Evolutionary conservation across 2,113 vertebrate species (phyloP), one percentile per base, ranked within the genome.

Genomic region (Hyla sarda): DNA sequence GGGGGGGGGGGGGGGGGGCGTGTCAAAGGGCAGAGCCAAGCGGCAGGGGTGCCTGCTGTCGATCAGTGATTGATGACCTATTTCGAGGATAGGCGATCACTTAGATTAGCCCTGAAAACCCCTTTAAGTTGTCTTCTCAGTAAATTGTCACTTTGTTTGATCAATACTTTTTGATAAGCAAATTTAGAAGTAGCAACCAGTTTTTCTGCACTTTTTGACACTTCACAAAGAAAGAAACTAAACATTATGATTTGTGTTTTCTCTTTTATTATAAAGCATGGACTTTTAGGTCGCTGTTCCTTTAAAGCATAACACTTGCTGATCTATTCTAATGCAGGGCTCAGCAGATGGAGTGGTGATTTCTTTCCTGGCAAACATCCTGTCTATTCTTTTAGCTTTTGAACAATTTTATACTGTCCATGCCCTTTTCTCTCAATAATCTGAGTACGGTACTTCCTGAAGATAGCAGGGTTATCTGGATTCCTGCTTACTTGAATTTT

Each of bases 401-500:
- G 12, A 62, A 4, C 5, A n/a, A 25, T 80, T 25, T 60, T 80
- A 14, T 60, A 8, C 48, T 34, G 30, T 34, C 50, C 30, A 9
- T 41, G 48, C 32, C 30, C 23, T 37, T 62, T 60, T 80, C 34
- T 45, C 77, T 80, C 21, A 28, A 50, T 56, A n/a, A 52, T 77
- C 48, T 14, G 52, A 79, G 21, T 19, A 56, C 52, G 58, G 21
- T 19, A 56, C 52, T 79, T 56, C 75, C 75, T 78, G 28, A 17
- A 37, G 75, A 52, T 56, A 78, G 74, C 75, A n/a, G 30, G 52
- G 19, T 14, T 71, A 23, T 37, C 52, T 12, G 1, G 34, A n/a
- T 79, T 58, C 50, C 76, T 79, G 50, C 30, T n/a, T 16, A 48
- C 72, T 28, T 37, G 69, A 19, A 73, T n/a, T 74, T 48, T 48